Percentiles rank a stretch among this genome's conserved stretches.
Evolutionary conservation across 2,797 vertebrate species (phyloP).

Genomic region (Eulemur rubriventer): DNA sequence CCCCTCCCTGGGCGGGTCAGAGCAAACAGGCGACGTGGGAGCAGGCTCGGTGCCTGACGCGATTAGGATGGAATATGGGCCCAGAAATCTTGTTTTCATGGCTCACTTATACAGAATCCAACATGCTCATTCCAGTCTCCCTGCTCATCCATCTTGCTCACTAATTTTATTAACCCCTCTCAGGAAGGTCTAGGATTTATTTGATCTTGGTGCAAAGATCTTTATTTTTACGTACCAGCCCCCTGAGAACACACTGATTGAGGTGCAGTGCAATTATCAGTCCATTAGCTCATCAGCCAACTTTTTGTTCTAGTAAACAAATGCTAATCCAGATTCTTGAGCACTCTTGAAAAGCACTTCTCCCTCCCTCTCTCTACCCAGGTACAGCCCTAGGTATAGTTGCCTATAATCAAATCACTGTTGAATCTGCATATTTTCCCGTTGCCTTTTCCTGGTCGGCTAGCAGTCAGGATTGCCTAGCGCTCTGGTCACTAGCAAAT

Average conservation of each 20-base stretch:
- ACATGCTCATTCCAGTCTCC: neutral
- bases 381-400: neutral
- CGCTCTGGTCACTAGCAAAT: neutral
- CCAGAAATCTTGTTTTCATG: neutral
- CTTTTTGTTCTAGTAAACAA: neutral
- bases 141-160: slow-evolving; percentile 23
- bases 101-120: neutral
- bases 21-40: neutral
- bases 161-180: slow-evolving; percentile 33
- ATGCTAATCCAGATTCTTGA: slow-evolving; percentile 1
- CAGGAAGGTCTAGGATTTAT: neutral
- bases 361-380: neutral
- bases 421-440: neutral
- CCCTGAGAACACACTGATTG: neutral
- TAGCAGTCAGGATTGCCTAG: neutral
- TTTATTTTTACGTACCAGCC: neutral
- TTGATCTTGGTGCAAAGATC: slow-evolving; percentile 18
- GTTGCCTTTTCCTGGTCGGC: neutral
- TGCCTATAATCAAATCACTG: neutral
- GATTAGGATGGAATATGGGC: neutral
- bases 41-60: neutral
- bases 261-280: neutral
- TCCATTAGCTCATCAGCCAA: neutral
- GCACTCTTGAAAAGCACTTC: neutral
- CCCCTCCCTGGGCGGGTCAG: neutral